Evolutionary conservation across 1,140 invertebrate species (phyloP), one percentile per base, ranked within the genome.

Genomic region (Drosophila sechellia): DNA sequence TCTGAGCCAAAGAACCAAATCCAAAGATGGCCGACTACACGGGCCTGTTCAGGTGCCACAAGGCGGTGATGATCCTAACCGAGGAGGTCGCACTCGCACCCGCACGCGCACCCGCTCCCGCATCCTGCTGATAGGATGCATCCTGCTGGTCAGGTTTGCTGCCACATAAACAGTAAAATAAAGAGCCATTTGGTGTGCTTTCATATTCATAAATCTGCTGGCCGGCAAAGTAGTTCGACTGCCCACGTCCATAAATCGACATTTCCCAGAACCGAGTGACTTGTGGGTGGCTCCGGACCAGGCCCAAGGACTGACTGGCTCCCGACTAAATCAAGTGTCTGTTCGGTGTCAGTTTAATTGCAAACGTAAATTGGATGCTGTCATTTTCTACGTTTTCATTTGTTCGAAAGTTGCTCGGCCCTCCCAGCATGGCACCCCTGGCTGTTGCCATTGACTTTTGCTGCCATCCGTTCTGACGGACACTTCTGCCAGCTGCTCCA

Each of bases 331-430:
- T 89, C 84, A 89, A 90, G 77, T 90, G 84, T 89, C 84, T 89
- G 84, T 89, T 89, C 69, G 79, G 84, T 89, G 84, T 89, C 84
- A 89, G 84, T 89, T 89, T 89, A 89, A 89, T 89, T 89, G 84
- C 84, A 89, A 89, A 89, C 84, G 84, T 89, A 89, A 89, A 89
- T 89, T 89, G 84, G 84, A 89, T 89, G 84, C 84, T 89, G 84
- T 79, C 84, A 84, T 84, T 89, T 89, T 68, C 65, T 83, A 84
- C 84, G 84, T 89, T 89, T 89, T 74, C 84, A 87, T 87, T 87
- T 87, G 76, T 77, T 63, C 71, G 64, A 81, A 70, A 70, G 63
- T 74, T 72, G 48, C 37, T 35, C 60, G 20, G 27, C 25, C 60
- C 43, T 22, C 43, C 35, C 52, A 40, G 6, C 27, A 31, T 31